Evolutionary conservation across 2,113 vertebrate species (phyloP), one percentile per base, ranked within the genome.

Genomic region (Naja naja): DNA sequence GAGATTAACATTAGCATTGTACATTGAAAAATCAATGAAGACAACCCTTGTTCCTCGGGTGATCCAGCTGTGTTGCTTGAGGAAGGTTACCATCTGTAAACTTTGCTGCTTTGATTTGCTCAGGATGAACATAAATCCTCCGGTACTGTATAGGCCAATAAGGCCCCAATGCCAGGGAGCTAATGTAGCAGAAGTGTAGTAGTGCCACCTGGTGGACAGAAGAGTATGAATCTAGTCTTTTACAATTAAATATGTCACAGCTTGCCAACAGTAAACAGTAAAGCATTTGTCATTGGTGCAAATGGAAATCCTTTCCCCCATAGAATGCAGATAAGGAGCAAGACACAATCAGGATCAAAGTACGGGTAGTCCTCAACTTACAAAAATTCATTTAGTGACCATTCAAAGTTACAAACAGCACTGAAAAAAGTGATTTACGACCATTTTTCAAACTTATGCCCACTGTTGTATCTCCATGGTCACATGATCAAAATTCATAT

Each of bases 11-110:
- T 98, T 97, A 69, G 95, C 97, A 23, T 98, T 98, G 0, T 97
- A 97, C 6, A 97, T 89, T 16, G 97, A 97, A 95, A 98, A 98
- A 88, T 98, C 97, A 52, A 97, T 96, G 93, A 98, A 97, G 89
- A 98, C 90, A 93, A 53, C 97, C 93, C 97, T 95, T 47, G 96
- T 96, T 45, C 96, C 97, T 94, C 95, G 94, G 9, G 96, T 96
- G 87, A 98, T 94, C 96, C 97, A 98, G 90, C 87, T 95, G 89
- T 96, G 95, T 43, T 95, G 22, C 92, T 92, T 97, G 94, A 98
- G 97, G 52, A 95, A 93, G 25, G 7, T 7, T 56, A 97, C 43
- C 85, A 96, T 97, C 89, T 81, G 20, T 95, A 60, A 0, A 11
- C 94, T 94, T 60, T 96, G 89, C 92, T 94, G 56, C 95, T 97